Percentiles rank a stretch among this genome's conserved stretches.
These are phyloP conservation scores for Lethocerus indicus DNA, from an alignment of 1,140 invertebrate genomes.

Conservation along the genomic window DNA sequence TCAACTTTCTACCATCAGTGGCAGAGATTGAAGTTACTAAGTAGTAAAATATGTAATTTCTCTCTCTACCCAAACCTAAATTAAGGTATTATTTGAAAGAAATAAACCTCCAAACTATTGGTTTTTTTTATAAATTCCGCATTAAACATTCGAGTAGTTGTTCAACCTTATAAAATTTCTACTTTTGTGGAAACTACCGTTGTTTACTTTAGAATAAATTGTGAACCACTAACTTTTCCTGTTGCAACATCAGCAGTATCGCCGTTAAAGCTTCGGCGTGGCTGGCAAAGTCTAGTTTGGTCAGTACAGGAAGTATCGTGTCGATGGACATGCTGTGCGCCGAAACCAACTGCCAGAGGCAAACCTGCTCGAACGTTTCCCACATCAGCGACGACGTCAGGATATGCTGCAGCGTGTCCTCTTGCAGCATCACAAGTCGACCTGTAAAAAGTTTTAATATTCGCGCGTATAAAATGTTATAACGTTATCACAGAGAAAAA, in stretches of 20 bases:
- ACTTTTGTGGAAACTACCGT: too few species aligned
- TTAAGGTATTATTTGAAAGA: too few species aligned
- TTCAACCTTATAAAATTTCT: too few species aligned
- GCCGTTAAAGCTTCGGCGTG: constrained; percentile 88
- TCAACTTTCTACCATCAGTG: too few species aligned
- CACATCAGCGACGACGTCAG: constrained; percentile 72
- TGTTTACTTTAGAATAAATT: too few species aligned
- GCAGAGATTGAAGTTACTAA: too few species aligned
- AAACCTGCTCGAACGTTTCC: constrained; percentile 95
- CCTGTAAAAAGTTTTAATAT: constrained; percentile 20
- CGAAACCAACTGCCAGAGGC: constrained; percentile 85
- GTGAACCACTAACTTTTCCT: constrained; percentile 50
- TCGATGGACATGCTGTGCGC: constrained; percentile 86
- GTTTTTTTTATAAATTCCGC: too few species aligned
- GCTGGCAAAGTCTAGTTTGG: constrained; percentile 69
- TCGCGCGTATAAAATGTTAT: too few species aligned
- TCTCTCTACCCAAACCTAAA: too few species aligned
- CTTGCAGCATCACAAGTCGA: constrained; percentile 54
- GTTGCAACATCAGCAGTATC: constrained; percentile 75
- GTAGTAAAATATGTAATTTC: too few species aligned
- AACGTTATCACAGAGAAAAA: background rate
- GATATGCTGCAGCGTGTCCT: constrained; percentile 49
- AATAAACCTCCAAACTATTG: too few species aligned
- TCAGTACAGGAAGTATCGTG: constrained; percentile 73
- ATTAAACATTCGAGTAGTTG: too few species aligned